Evolutionary conservation across 1,140 invertebrate species (phyloP).

Genomic region (Platyura marginata): DNA sequence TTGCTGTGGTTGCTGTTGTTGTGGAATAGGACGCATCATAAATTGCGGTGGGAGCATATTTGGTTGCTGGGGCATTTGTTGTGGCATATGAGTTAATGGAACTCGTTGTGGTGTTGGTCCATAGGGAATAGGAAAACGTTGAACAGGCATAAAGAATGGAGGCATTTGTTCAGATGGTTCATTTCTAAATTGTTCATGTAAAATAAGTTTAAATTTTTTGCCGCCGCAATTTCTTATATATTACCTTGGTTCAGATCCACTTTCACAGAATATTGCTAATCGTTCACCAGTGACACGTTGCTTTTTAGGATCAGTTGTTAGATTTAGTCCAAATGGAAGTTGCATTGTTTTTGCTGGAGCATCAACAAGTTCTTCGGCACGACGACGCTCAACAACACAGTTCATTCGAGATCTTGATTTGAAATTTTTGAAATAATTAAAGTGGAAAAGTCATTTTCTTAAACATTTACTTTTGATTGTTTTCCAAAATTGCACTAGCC

Average conservation of each 20-base stretch:
- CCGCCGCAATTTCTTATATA: constrained; percentile 10
- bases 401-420: constrained; percentile 52
- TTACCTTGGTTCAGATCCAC: constrained; percentile 33
- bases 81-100: constrained; percentile 23
- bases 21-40: background rate
- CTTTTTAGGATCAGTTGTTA: constrained; percentile 50
- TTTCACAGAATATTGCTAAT: constrained; percentile 71
- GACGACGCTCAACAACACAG: constrained; percentile 68
- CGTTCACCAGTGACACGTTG: constrained; percentile 62
- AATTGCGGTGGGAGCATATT: background rate
- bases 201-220: too few relatives aligned
- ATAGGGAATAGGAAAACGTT: constrained; percentile 22
- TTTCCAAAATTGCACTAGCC: constrained; percentile 51
- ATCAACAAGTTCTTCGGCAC: constrained; percentile 62
- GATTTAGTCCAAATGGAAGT: constrained; percentile 45
- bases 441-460: background rate
- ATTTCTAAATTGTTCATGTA: constrained; percentile 13
- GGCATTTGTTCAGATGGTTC: constrained; percentile 13
- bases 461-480: constrained; percentile 44
- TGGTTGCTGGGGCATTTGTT: constrained; percentile 13
- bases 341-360: constrained; percentile 43
- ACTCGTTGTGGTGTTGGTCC: constrained; percentile 21
- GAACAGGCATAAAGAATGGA: constrained; percentile 22
- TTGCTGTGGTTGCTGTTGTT: constrained; percentile 4
- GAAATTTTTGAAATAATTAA: background rate